Conservation (phyloP, 2,888 invertebrate species). For the Lasioglossum calceatum region DNA sequence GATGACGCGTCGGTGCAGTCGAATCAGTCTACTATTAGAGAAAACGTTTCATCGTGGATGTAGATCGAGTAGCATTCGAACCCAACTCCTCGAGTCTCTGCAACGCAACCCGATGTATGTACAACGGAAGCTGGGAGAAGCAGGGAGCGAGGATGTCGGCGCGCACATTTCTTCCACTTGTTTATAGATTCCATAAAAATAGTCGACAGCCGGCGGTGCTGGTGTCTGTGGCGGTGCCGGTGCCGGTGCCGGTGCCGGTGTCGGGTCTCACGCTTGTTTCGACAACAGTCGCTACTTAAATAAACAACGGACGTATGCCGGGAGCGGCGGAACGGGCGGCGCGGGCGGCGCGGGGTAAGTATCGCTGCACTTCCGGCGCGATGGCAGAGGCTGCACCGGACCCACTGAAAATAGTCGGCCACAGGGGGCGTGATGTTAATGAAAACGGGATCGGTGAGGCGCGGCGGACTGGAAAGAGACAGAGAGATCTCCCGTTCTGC, state of each 20-base stretch:
- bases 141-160: not conserved
- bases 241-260: not conserved
- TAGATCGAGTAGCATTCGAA: not conserved
- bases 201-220: conserved; percentile 37
- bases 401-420: conserved; percentile 19
- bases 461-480: not conserved
- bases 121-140: not conserved
- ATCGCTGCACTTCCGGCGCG: conserved; percentile 41
- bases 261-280: conserved; percentile 32
- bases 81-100: not conserved
- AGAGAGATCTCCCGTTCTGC: not conserved
- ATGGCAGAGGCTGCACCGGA: not conserved
- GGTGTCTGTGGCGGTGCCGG: conserved; percentile 16
- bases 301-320: conserved; percentile 36
- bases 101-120: not conserved
- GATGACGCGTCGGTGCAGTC: not conserved
- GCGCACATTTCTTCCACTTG: conserved; percentile 15
- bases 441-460: conserved; percentile 34
- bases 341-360: conserved; percentile 25
- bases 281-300: conserved; percentile 43
- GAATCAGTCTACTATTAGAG: not conserved
- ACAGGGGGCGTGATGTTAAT: conserved; percentile 15
- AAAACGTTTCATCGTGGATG: not conserved
- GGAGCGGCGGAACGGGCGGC: not conserved
- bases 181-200: conserved; percentile 51